phyloP scores from a whole-genome alignment of 2,888 invertebrate species.

The Coremacera marginata region DNA sequence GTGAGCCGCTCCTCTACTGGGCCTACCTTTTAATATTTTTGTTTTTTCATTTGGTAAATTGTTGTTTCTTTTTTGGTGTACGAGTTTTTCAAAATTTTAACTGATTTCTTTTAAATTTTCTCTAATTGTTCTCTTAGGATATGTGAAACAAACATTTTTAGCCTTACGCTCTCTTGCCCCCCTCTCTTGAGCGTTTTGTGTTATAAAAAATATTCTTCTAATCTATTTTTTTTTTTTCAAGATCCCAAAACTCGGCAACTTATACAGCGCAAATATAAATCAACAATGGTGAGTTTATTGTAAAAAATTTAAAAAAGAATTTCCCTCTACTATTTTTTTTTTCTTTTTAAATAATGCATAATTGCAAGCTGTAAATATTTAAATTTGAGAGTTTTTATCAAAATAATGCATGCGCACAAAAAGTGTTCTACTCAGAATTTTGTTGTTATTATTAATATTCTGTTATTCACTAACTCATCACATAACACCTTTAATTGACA shows the following conservation, averaged over 20 bases:
- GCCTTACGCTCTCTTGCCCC: too few species aligned
- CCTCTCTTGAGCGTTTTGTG: too few species aligned
- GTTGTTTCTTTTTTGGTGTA: too few species aligned
- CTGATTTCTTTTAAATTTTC: too few species aligned
- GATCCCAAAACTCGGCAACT: conserved; percentile 98
- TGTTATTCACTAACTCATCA: not conserved
- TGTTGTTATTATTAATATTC: not conserved
- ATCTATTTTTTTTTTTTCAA: conserved; percentile 71
- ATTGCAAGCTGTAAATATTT: conserved; percentile 41
- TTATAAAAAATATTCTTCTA: not conserved
- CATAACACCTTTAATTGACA: not conserved
- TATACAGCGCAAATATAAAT: conserved; percentile 96
- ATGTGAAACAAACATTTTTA: too few species aligned
- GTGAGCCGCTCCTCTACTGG: too few species aligned
- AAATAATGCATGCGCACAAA: conserved; percentile 3
- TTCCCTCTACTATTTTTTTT: not conserved
- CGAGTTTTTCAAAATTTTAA: too few species aligned
- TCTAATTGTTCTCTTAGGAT: too few species aligned
- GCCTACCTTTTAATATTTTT: too few species aligned
- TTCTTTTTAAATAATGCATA: not conserved
- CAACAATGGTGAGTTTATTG: conserved; percentile 89
- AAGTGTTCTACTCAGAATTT: not conserved
- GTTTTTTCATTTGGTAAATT: too few species aligned
- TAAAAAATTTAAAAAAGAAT: conserved; percentile 32
- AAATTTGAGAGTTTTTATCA: conserved; percentile 41